These are phyloP conservation scores for Drosophila rellima DNA, from an alignment of 2,888 invertebrate species.

Conservation along the genomic window DNA sequence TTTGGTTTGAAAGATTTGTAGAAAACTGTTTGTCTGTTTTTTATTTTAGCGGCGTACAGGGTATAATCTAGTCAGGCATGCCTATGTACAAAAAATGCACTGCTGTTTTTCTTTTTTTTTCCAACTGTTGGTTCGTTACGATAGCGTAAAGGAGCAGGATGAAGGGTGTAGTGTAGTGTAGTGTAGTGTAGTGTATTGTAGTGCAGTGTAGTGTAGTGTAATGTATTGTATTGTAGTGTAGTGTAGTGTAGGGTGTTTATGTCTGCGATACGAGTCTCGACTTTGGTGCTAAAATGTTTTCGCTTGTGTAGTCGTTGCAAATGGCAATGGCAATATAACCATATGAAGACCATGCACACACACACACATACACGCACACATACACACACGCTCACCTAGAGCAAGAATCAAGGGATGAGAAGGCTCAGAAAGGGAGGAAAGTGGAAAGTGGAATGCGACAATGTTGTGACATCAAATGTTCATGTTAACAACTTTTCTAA, in stretches of 20 bases:
- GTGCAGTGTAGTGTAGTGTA: neutral
- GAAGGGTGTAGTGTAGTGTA: neutral
- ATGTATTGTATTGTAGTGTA: neutral
- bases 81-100: neutral
- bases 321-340: constrained; percentile 59
- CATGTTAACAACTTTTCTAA: constrained; percentile 80
- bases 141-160: neutral
- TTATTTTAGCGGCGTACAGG: neutral
- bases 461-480: constrained; percentile 80
- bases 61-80: neutral
- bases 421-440: neutral
- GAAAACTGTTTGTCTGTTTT: too few species aligned
- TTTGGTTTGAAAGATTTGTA: too few species aligned
- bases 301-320: constrained; percentile 55
- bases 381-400: constrained; percentile 7
- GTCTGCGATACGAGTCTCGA: constrained; percentile 18
- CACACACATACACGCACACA: constrained; percentile 13
- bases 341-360: constrained; percentile 38
- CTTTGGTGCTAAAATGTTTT: constrained; percentile 64
- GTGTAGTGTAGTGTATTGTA: neutral
- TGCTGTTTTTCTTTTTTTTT: constrained; percentile 8
- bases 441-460: constrained; percentile 21
- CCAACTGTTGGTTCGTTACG: constrained; percentile 8
- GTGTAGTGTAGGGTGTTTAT: neutral
- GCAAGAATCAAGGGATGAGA: neutral